phyloP scores from a whole-genome alignment of 2,888 invertebrate genomes.

The Phengaris arion region DNA sequence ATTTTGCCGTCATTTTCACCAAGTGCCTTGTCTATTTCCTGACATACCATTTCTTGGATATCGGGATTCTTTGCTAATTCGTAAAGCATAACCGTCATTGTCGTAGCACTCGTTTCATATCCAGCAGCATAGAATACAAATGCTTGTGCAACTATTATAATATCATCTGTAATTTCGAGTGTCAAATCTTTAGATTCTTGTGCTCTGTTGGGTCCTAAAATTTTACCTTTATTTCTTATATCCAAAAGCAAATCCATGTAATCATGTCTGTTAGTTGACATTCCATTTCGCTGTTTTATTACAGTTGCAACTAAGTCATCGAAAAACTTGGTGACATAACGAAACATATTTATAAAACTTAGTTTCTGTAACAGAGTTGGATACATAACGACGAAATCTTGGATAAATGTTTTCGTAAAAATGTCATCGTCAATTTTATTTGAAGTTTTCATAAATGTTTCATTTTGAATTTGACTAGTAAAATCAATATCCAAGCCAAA shows the following conservation, averaged over 20 bases:
- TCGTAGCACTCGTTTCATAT: conserved; percentile 66
- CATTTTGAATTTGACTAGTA: background rate
- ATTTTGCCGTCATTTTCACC: conserved; percentile 50
- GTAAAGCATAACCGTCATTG: conserved; percentile 55
- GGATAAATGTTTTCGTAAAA: background rate
- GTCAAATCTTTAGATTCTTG: conserved; percentile 2
- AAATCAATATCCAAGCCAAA: conserved; percentile 49
- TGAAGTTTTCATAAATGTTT: conserved; percentile 25
- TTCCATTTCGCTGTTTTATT: conserved; percentile 43
- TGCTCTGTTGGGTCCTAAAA: conserved; percentile 41
- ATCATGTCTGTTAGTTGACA: conserved; percentile 49
- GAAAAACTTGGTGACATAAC: conserved; percentile 10
- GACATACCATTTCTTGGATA: conserved; percentile 54
- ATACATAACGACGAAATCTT: conserved; percentile 20
- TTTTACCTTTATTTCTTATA: conserved; percentile 45
- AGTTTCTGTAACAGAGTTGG: conserved; percentile 10
- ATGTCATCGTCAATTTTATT: background rate
- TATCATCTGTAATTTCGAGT: conserved; percentile 3
- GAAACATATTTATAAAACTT: background rate
- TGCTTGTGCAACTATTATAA: conserved; percentile 24
- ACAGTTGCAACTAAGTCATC: conserved; percentile 14
- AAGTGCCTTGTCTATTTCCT: conserved; percentile 52
- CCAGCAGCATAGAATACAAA: conserved; percentile 59
- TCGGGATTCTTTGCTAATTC: conserved; percentile 57
- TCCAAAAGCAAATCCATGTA: conserved; percentile 57